These are phyloP conservation scores for Scelioninae gen. 2 DNA, from an alignment of 2,888 invertebrate species.

Conservation along the genomic window DNA sequence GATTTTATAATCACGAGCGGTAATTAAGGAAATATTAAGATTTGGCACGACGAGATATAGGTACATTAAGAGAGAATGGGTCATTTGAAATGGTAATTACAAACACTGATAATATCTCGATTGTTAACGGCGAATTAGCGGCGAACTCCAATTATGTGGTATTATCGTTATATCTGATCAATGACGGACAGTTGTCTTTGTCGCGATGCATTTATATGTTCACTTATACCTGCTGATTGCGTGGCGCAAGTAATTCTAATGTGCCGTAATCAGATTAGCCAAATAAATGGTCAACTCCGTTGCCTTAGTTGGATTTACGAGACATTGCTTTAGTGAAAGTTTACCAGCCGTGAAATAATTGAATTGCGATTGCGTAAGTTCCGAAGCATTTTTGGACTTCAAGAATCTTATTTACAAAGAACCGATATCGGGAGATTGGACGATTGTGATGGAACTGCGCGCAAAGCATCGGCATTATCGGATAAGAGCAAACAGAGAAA, in stretches of 20 bases:
- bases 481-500: slow-evolving; percentile 31
- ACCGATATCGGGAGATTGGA: slow-evolving; percentile 38
- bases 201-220: slow-evolving; percentile 43
- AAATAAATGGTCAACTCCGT: slow-evolving; percentile 44
- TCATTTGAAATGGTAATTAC: slow-evolving; percentile 71
- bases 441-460: slow-evolving; percentile 34
- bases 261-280: slow-evolving; percentile 34
- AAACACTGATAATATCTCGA: slow-evolving; percentile 68
- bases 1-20: slow-evolving; percentile 32
- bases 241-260: slow-evolving; percentile 28
- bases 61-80: slow-evolving; percentile 66
- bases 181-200: slow-evolving; percentile 67
- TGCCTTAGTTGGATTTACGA: slow-evolving; percentile 44
- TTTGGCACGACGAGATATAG: slow-evolving; percentile 52
- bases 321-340: slow-evolving; percentile 24
- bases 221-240: slow-evolving; percentile 32
- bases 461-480: slow-evolving; percentile 39
- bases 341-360: slow-evolving; percentile 21
- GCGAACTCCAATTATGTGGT: slow-evolving; percentile 70
- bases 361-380: slow-evolving; percentile 1
- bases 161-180: slow-evolving; percentile 72
- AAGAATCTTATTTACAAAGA: background rate
- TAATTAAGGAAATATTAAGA: slow-evolving; percentile 51
- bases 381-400: slow-evolving; percentile 6
- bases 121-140: slow-evolving; percentile 71